A percentile compares a stretch with the other conserved stretches of the same genome.
These are phyloP conservation scores for Ctenodactylus gundi DNA, from an alignment of 2,113 vertebrate species.

Conservation along the genomic window DNA sequence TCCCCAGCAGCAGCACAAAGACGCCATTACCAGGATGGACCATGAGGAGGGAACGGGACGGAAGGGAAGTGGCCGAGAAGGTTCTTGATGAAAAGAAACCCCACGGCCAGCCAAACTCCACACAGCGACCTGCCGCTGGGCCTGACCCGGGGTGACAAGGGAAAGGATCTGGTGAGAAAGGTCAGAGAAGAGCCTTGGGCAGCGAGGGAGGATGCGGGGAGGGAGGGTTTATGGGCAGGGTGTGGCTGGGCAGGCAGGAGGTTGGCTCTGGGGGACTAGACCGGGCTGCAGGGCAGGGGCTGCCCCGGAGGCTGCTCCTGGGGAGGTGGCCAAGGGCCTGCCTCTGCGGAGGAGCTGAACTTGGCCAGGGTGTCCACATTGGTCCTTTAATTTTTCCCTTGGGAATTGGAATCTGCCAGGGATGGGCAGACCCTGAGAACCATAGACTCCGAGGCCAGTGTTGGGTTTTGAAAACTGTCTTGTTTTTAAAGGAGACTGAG, in stretches of 20 bases:
- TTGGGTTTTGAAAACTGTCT: neutral
- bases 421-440: neutral
- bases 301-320: neutral
- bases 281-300: neutral
- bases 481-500: neutral
- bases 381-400: neutral
- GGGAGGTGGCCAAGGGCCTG: conserved; percentile 8
- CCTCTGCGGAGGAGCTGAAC: neutral
- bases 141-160: neutral
- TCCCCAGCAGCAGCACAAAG: conserved; percentile 73
- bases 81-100: conserved; percentile 64
- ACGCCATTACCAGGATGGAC: conserved; percentile 67
- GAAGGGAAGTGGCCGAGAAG: conserved; percentile 73
- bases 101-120: neutral
- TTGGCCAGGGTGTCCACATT: neutral
- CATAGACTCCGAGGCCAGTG: neutral
- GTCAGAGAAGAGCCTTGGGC: neutral
- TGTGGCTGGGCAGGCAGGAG: neutral
- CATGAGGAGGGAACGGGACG: conserved; percentile 72
- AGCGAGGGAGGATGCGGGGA: neutral
- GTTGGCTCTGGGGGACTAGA: neutral
- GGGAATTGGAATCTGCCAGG: neutral
- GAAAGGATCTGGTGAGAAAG: neutral
- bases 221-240: neutral
- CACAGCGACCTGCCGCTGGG: neutral